Conservation (phyloP, 1,140 invertebrate species). For the Dreissena rostriformis region DNA sequence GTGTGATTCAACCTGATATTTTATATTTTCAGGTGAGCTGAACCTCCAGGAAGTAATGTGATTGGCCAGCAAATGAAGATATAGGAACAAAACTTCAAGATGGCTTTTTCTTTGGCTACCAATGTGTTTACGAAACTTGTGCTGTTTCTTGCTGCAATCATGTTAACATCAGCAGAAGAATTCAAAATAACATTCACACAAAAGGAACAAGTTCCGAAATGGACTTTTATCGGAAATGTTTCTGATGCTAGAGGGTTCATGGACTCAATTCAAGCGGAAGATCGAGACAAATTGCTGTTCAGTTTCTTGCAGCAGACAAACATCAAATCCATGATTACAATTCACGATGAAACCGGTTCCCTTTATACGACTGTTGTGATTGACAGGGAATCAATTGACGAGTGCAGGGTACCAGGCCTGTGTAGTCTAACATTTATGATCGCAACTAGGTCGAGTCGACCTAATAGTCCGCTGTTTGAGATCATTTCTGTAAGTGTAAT, state of each 20-base stretch:
- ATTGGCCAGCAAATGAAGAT: neutral
- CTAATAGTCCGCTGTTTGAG: conserved; percentile 63
- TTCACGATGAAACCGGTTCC: conserved; percentile 62
- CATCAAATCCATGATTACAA: conserved; percentile 41
- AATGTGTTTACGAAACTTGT: neutral
- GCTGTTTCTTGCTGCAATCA: conserved; percentile 6
- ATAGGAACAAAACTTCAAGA: neutral
- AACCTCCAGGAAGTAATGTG: neutral
- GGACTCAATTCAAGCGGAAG: conserved; percentile 27
- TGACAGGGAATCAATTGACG: conserved; percentile 71
- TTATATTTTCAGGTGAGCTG: neutral
- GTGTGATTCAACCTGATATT: neutral
- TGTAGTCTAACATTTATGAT: conserved; percentile 72
- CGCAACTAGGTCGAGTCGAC: conserved; percentile 61
- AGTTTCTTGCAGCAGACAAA: conserved; percentile 47
- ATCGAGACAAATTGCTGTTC: conserved; percentile 26
- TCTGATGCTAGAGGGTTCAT: conserved; percentile 41
- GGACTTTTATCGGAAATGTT: conserved; percentile 51
- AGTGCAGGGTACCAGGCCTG: conserved; percentile 47
- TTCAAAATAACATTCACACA: conserved; percentile 30
- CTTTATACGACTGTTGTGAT: conserved; percentile 71
- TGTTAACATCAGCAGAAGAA: neutral
- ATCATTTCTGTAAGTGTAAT: conserved; percentile 71
- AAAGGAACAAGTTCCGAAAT: conserved; percentile 28
- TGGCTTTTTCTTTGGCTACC: neutral